Base-by-base conservation (phyloP, 1,140 invertebrate species). In the Tribolium castaneum region DNA sequence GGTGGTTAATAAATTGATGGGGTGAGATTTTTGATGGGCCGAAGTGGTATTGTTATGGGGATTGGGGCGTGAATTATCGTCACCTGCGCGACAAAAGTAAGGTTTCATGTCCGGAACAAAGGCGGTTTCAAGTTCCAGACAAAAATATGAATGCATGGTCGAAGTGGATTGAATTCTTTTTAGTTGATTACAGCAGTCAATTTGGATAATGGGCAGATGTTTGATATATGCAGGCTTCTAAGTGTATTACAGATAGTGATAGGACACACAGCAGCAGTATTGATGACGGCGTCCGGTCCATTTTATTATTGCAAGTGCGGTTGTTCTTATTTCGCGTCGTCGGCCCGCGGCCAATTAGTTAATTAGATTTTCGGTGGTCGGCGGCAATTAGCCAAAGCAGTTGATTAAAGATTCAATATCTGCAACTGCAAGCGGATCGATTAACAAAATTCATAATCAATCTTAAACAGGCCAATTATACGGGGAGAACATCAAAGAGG, bases 121-220 rank as follows among this genome's bases (percentile, higher is more conserved):
- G 59, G 13, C 39, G 59, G 59, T 66, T 66, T 35, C 59, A 35
- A 66, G 59, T 66, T 66, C 19, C 59, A 12, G 25, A 66, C 59
- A 35, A 66, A 66, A 66, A 66, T 66, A 66, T 66, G 59, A 66
- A 56, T 59, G 72, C 39, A 35, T 59, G 78, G 77, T 80, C 78
- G 80, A 84, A 84, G 82, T 82, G 81, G 84, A 85, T 84, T 85
- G 82, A 84, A 84, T 84, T 85, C 84, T 83, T 84, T 85, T 83
- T 84, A 85, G 84, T 86, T 86, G 85, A 86, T 86, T 86, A 84
- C 84, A 76, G 82, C 82, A 84, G 83, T 85, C 85, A 86, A 86
- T 86, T 86, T 86, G 85, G 84, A 86, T 86, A 86, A 86, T 86
- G 85, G 85, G 81, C 80, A 83, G 84, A 86, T 86, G 83, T 86